Evolutionary conservation across 2,888 invertebrate genomes (phyloP).

Genomic region (Tupiocoris notatus): DNA sequence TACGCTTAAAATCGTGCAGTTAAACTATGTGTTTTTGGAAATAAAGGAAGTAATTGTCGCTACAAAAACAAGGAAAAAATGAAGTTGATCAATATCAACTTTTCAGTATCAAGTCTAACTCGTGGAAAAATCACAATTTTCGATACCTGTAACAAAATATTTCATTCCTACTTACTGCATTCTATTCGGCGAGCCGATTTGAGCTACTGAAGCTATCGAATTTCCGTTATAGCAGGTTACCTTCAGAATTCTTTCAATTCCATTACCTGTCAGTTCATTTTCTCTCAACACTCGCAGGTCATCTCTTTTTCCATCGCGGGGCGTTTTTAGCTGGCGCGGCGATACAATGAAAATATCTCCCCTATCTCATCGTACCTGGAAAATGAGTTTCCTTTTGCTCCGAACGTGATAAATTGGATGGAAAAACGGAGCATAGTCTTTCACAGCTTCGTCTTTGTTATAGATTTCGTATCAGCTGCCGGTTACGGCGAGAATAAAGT

Average conservation of each 20-base stretch:
- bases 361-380: constrained; percentile 5
- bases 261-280: background rate
- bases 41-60: too few relatives aligned
- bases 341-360: background rate
- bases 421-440: constrained; percentile 18
- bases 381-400: constrained; percentile 27
- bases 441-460: constrained; percentile 21
- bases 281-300: background rate
- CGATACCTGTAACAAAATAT: too few relatives aligned
- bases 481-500: background rate
- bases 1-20: too few relatives aligned
- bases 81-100: too few relatives aligned
- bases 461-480: constrained; percentile 7
- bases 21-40: too few relatives aligned
- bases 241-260: background rate
- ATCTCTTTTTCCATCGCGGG: background rate
- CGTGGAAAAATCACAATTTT: too few relatives aligned
- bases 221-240: background rate
- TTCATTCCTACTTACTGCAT: too few relatives aligned
- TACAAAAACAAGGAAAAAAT: too few relatives aligned
- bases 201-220: background rate
- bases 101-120: too few relatives aligned
- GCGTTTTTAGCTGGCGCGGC: background rate
- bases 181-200: background rate
- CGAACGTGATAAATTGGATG: constrained; percentile 25